Evolutionary conservation across 2,888 invertebrate genomes (phyloP).

Genomic region (Oscheius sp.): DNA sequence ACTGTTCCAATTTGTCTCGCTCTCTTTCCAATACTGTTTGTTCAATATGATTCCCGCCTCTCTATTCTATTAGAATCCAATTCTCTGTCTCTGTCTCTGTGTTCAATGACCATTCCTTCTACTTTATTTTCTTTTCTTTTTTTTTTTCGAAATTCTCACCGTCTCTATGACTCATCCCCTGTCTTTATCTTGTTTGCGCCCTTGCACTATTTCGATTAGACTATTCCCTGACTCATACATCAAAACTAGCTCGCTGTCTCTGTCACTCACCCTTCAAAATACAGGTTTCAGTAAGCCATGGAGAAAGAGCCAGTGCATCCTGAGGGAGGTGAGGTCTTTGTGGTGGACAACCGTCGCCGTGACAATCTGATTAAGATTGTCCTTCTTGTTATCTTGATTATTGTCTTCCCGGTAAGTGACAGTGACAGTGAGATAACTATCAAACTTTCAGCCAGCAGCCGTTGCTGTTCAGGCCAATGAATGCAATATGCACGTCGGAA

Average conservation of each 20-base stretch:
- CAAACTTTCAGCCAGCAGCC: slow-evolving; percentile 58
- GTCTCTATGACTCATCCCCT: not conserved
- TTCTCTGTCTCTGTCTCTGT: slow-evolving; percentile 3
- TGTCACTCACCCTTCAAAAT: not conserved
- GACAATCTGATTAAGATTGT: slow-evolving; percentile 56
- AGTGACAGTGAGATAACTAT: too few species aligned
- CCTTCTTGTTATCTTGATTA: slow-evolving; percentile 58
- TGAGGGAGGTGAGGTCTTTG: slow-evolving; percentile 54
- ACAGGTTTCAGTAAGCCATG: slow-evolving; percentile 12
- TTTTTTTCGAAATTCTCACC: not conserved
- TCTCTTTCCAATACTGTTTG: too few species aligned
- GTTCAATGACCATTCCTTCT: not conserved
- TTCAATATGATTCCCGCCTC: too few species aligned
- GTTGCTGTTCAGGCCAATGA: slow-evolving; percentile 62
- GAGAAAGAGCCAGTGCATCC: slow-evolving; percentile 3
- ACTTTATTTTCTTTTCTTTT: not conserved
- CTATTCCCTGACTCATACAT: too few species aligned
- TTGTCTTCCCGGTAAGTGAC: slow-evolving; percentile 57
- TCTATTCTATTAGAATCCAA: too few species aligned
- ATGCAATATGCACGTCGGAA: slow-evolving; percentile 61
- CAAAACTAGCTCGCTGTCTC: not conserved
- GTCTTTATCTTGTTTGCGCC: not conserved
- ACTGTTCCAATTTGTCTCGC: too few species aligned
- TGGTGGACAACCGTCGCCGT: slow-evolving; percentile 57
- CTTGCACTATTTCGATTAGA: too few species aligned